Conservation (phyloP, 2,113 vertebrate genomes). For the Cottus gobio region DNA sequence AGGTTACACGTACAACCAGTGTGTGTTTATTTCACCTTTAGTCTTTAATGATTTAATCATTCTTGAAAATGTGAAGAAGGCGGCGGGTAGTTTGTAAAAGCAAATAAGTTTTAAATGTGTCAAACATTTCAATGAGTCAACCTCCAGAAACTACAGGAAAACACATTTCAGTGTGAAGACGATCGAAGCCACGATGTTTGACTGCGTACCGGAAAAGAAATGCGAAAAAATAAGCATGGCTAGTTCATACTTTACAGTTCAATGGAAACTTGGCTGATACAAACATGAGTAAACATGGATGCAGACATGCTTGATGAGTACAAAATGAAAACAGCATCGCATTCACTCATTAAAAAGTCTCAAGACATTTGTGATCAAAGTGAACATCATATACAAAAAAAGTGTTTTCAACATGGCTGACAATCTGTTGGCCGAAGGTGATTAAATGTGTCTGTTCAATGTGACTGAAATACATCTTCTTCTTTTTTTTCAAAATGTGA, state of each 20-base stretch:
- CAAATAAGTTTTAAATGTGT: slow-evolving; percentile 1
- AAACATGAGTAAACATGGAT: slow-evolving; percentile 47
- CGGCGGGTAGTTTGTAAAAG: slow-evolving; percentile 7
- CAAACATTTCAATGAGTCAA: slow-evolving; percentile 16
- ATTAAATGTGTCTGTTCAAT: slow-evolving; percentile 12
- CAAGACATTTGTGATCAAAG: slow-evolving; percentile 25
- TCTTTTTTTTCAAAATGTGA: background rate
- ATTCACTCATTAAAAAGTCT: slow-evolving; percentile 58
- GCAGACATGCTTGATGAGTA: slow-evolving; percentile 68
- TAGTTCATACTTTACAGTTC: slow-evolving; percentile 43
- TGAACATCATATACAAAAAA: slow-evolving; percentile 28
- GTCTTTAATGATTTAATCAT: slow-evolving; percentile 13
- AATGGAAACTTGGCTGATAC: slow-evolving; percentile 43
- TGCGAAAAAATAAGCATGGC: slow-evolving; percentile 12
- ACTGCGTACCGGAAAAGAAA: slow-evolving; percentile 19
- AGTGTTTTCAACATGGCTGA: slow-evolving; percentile 29
- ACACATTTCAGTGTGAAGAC: slow-evolving; percentile 10
- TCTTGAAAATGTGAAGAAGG: slow-evolving; percentile 4
- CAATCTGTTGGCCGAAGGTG: slow-evolving; percentile 51
- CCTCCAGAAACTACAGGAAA: slow-evolving; percentile 12
- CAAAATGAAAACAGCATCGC: slow-evolving; percentile 60
- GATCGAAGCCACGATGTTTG: background rate
- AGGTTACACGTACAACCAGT: slow-evolving; percentile 35
- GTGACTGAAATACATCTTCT: slow-evolving; percentile 15
- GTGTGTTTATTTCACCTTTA: slow-evolving; percentile 23